These are phyloP conservation scores for Perca flavescens DNA, from an alignment of 2,113 vertebrate genomes.

Conservation along the genomic window DNA sequence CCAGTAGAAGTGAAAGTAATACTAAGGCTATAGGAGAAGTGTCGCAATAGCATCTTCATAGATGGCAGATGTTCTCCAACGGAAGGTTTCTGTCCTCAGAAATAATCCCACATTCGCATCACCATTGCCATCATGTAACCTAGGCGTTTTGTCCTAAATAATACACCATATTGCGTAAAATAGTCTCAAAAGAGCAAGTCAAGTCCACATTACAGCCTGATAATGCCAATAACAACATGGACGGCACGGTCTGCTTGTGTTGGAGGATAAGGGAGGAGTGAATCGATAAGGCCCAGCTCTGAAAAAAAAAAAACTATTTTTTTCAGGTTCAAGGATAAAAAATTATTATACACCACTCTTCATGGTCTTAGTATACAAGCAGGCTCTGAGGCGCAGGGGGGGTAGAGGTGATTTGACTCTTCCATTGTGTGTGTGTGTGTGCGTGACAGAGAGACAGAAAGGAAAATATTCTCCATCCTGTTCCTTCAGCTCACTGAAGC, in stretches of 20 bases:
- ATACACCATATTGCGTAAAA: neutral
- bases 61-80: neutral
- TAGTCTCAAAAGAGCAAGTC: conserved; percentile 17
- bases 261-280: conserved; percentile 20
- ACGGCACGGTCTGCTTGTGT: conserved; percentile 21
- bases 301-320: conserved; percentile 46
- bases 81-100: neutral
- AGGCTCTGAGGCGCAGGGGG: conserved; percentile 39
- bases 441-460: neutral
- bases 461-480: conserved; percentile 40
- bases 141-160: neutral
- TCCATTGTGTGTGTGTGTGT: conserved; percentile 11
- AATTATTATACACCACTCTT: conserved; percentile 48
- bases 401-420: conserved; percentile 43
- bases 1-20: conserved; percentile 15
- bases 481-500: conserved; percentile 55
- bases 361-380: conserved; percentile 40
- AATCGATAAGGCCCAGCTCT: conserved; percentile 44
- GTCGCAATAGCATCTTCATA: neutral
- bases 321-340: conserved; percentile 50
- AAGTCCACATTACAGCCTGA: conserved; percentile 22
- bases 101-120: neutral
- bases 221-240: conserved; percentile 47
- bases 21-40: neutral
- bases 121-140: neutral